Conservation (phyloP, 2,888 invertebrate genomes). For the Smittia aterrima region DNA sequence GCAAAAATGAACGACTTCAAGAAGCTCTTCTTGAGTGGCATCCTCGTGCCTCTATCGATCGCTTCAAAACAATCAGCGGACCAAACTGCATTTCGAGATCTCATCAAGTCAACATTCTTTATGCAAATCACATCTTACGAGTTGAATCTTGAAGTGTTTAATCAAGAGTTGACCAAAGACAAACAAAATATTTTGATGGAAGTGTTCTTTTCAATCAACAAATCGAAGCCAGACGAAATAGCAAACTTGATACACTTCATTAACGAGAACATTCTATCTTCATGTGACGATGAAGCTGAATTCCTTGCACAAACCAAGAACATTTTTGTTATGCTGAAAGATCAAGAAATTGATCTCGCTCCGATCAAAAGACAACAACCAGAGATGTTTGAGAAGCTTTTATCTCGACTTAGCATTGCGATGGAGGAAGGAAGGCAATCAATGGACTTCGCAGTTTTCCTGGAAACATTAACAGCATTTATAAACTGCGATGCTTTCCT, state of each 20-base stretch:
- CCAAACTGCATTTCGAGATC: not conserved
- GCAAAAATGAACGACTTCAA: not conserved
- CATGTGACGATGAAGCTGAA: not conserved
- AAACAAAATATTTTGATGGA: not conserved
- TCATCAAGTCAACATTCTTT: slow-evolving; percentile 8
- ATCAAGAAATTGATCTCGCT: slow-evolving; percentile 4
- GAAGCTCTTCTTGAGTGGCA: not conserved
- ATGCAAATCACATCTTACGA: not conserved
- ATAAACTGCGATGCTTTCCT: slow-evolving; percentile 14
- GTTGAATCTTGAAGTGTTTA: not conserved
- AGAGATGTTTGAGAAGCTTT: not conserved
- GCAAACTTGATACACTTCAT: not conserved
- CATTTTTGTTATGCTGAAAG: not conserved
- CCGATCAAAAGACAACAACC: not conserved
- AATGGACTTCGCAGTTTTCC: not conserved
- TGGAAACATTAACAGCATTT: not conserved
- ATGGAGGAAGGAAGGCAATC: not conserved
- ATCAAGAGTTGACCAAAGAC: not conserved
- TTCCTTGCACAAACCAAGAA: not conserved
- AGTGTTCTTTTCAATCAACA: slow-evolving; percentile 1
- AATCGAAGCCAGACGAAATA: not conserved
- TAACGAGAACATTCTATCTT: not conserved
- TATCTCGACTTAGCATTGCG: not conserved
- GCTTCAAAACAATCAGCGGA: not conserved
- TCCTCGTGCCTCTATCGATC: not conserved